These are phyloP conservation scores for Anoplolepis gracilipes DNA, from an alignment of 1,140 invertebrate species.

Conservation along the genomic window DNA sequence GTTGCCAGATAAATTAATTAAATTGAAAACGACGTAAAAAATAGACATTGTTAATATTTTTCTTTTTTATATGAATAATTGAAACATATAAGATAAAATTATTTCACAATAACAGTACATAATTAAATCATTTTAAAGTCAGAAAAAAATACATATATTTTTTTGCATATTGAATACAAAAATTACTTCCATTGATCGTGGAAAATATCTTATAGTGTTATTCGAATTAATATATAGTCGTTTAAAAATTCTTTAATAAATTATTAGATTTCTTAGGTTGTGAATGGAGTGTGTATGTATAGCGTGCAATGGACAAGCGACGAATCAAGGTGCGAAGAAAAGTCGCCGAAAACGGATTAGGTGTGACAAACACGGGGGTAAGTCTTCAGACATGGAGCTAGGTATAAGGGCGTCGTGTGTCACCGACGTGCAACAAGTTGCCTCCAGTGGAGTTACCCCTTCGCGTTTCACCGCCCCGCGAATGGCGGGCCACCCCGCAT, in stretches of 20 bases:
- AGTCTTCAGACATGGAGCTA: constrained; percentile 71
- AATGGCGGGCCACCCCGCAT: constrained; percentile 66
- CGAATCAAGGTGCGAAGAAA: constrained; percentile 68
- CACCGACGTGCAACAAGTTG: constrained; percentile 81
- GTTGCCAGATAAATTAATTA: not conserved
- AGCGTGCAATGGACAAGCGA: constrained; percentile 41
- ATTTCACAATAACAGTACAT: not conserved
- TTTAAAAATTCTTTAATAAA: not conserved
- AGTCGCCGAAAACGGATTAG: constrained; percentile 74
- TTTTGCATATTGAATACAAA: not conserved
- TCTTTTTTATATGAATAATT: not conserved
- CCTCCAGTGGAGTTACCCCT: constrained; percentile 65
- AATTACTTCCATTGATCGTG: not conserved
- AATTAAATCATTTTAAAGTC: not conserved
- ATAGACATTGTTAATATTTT: not conserved
- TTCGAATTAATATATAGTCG: not conserved
- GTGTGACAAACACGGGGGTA: constrained; percentile 71
- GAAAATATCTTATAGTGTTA: not conserved
- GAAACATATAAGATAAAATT: not conserved
- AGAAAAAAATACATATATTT: not conserved
- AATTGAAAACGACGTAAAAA: not conserved
- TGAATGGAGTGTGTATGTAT: not conserved
- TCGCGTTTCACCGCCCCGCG: constrained; percentile 44
- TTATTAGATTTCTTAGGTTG: not conserved
- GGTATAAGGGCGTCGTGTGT: constrained; percentile 79